Percentiles rank a stretch among this genome's conserved stretches.
Conservation (phyloP, 2,113 vertebrate genomes). For the Spermophilus dauricus region DNA sequence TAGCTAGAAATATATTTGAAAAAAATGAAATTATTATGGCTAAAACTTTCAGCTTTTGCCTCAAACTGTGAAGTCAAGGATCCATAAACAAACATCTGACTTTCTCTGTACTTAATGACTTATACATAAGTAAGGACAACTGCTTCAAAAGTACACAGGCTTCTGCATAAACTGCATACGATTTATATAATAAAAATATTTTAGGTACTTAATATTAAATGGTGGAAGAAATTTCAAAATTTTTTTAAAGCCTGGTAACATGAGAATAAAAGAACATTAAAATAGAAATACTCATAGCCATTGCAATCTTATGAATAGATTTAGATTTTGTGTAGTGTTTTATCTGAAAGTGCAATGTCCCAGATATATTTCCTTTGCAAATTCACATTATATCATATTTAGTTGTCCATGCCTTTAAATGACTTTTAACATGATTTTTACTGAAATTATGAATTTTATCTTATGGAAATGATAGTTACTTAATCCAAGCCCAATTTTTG, state of each 20-base stretch:
- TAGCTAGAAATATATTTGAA: neutral
- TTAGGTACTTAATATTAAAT: neutral
- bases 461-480: neutral
- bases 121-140: neutral
- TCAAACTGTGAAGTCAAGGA: slow-evolving; percentile 41
- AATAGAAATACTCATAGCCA: neutral
- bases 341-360: neutral
- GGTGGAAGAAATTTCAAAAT: neutral
- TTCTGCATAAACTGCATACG: neutral
- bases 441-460: neutral
- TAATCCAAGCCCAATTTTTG: neutral
- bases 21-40: neutral
- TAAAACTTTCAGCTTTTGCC: slow-evolving; percentile 15
- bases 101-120: neutral
- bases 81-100: neutral
- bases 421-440: neutral
- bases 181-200: neutral
- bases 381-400: neutral
- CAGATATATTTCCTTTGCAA: neutral
- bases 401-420: neutral
- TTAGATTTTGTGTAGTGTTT: neutral
- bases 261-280: neutral
- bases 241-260: neutral
- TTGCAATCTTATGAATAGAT: neutral
- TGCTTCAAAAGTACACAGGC: neutral